Evolutionary conservation across 2,888 invertebrate genomes (phyloP).

Genomic region (Rhogogaster chlorosoma): DNA sequence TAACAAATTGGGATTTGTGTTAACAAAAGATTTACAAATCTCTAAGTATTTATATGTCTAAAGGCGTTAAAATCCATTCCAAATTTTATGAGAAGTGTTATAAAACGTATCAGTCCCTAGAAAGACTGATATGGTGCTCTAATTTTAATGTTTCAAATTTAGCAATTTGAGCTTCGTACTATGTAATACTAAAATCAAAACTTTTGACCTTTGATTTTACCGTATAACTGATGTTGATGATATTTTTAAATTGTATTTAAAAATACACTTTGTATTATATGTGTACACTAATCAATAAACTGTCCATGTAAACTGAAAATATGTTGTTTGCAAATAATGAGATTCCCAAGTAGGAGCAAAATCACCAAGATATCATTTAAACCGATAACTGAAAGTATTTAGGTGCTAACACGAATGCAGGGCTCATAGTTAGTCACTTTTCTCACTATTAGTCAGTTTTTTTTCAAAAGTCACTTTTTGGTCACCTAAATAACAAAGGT

Average conservation of each 20-base stretch:
- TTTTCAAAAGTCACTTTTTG: too few relatives aligned
- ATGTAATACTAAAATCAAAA: constrained; percentile 50
- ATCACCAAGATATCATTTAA: background rate
- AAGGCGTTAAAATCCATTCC: constrained; percentile 24
- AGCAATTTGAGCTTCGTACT: constrained; percentile 27
- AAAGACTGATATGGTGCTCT: constrained; percentile 22
- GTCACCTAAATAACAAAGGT: too few relatives aligned
- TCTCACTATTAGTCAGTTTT: too few relatives aligned
- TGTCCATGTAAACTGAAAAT: background rate
- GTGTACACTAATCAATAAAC: constrained; percentile 28
- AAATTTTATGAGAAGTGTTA: constrained; percentile 27
- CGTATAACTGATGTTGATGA: constrained; percentile 14
- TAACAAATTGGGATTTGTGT: background rate
- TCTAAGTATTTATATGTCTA: constrained; percentile 18
- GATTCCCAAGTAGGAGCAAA: too few relatives aligned
- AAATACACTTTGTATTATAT: constrained; percentile 22
- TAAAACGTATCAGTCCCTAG: constrained; percentile 28
- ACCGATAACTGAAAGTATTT: background rate
- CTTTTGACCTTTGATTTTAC: constrained; percentile 56
- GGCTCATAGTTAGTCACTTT: too few relatives aligned
- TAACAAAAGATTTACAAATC: constrained; percentile 18
- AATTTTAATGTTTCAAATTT: constrained; percentile 22
- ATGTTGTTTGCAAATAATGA: background rate
- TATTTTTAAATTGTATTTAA: background rate
- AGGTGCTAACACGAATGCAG: background rate